phyloP scores from a whole-genome alignment of 2,113 vertebrate species.

The Cygnus buccinator region DNA sequence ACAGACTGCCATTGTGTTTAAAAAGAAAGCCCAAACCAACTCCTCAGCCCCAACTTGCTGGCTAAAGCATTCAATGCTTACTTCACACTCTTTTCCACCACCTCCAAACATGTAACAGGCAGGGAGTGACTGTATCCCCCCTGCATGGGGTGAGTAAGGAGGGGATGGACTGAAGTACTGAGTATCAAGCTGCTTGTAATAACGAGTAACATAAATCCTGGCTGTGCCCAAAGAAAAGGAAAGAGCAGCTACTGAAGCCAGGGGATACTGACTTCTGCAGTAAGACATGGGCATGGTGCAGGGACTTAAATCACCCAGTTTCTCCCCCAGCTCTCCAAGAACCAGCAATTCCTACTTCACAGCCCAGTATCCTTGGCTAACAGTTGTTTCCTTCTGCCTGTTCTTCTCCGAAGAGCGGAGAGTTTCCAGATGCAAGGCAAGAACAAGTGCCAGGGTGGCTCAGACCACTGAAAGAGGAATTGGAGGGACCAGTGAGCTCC shows the following conservation, averaged over 20 bases:
- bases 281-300: neutral
- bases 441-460: neutral
- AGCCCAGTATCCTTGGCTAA: neutral
- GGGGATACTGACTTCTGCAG: neutral
- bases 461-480: neutral
- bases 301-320: neutral
- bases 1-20: no score
- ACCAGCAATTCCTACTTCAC: neutral
- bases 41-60: neutral
- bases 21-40: neutral
- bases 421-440: neutral
- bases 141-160: accelerated
- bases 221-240: neutral
- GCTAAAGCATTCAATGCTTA: neutral
- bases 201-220: neutral
- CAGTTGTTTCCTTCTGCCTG: neutral
- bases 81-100: neutral
- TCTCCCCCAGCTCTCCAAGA: neutral
- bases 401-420: neutral
- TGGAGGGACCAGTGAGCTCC: neutral
- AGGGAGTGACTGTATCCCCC: neutral
- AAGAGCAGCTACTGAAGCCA: neutral
- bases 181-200: neutral
- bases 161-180: neutral
- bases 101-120: accelerated